Evolutionary conservation across 2,888 invertebrate species (phyloP).

Genomic region (Baronia brevicornis): DNA sequence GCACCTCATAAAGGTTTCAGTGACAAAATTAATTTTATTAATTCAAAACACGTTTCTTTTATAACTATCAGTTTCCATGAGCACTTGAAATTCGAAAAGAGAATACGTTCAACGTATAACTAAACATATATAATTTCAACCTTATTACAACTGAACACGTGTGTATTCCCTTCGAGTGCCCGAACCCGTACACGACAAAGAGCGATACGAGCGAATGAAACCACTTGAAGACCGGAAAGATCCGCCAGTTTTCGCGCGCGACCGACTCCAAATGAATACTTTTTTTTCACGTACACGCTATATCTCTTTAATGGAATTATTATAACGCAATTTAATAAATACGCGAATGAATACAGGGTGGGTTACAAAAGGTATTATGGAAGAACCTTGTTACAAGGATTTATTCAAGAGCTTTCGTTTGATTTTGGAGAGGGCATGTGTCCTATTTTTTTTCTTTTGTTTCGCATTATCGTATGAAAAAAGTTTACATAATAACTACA

Average conservation of each 20-base stretch:
- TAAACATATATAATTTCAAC: conserved; percentile 1
- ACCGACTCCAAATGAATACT: conserved; percentile 42
- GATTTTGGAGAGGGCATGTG: conserved; percentile 29
- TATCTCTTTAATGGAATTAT: conserved; percentile 70
- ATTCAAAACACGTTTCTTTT: too few relatives aligned
- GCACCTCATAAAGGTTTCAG: too few relatives aligned
- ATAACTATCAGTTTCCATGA: conserved; percentile 13
- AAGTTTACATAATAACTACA: too few relatives aligned
- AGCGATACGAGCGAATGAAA: conserved; percentile 28
- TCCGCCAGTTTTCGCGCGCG: conserved; percentile 61
- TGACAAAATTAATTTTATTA: too few relatives aligned
- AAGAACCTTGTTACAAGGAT: conserved; percentile 28
- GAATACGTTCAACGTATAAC: conserved; percentile 4
- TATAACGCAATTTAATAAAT: conserved; percentile 44
- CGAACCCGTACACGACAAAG: conserved; percentile 15
- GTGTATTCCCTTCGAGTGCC: conserved; percentile 10
- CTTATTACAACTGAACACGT: conserved; percentile 14
- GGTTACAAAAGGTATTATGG: conserved; percentile 30
- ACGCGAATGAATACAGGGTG: conserved; percentile 30
- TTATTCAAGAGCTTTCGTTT: conserved; percentile 25
- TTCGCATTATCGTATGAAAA: conserved; percentile 20
- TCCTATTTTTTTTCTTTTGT: conserved; percentile 18
- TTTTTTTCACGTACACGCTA: conserved; percentile 44
- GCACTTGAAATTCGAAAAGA: conserved; percentile 11
- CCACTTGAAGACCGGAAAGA: conserved; percentile 70